These are phyloP conservation scores for Oncorhynchus masou DNA, from an alignment of 2,113 vertebrate genomes.

Conservation along the genomic window DNA sequence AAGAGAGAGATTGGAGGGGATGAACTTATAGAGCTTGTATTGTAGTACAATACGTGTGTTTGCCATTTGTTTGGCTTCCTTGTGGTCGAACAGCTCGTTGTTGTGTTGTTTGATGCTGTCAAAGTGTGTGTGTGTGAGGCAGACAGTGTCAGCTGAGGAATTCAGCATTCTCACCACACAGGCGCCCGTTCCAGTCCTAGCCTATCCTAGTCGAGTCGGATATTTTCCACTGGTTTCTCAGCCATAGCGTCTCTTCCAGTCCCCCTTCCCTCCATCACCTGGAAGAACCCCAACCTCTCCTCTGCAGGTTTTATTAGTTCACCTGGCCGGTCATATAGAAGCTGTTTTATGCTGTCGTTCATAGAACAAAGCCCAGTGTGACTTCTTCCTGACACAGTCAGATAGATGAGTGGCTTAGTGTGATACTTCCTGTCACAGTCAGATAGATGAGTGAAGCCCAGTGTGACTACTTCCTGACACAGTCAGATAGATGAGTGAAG, in stretches of 20 bases:
- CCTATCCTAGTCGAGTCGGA: constrained; percentile 10
- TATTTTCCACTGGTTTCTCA: constrained; percentile 49
- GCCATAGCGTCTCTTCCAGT: background rate
- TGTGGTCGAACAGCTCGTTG: background rate
- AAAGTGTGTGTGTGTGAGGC: constrained; percentile 7
- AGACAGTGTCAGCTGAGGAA: constrained; percentile 15
- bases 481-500: too few relatives aligned
- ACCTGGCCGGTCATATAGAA: constrained; percentile 43
- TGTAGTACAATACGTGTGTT: background rate
- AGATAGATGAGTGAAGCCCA: too few relatives aligned
- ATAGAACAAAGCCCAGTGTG: too few relatives aligned
- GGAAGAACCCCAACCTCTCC: constrained; percentile 19
- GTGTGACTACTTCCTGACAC: too few relatives aligned
- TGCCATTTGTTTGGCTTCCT: background rate
- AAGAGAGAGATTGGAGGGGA: background rate
- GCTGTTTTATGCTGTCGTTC: constrained; percentile 48
- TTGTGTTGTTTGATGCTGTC: background rate
- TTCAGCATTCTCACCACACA: constrained; percentile 32
- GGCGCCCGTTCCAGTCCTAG: constrained; percentile 21
- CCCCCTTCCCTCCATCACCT: constrained; percentile 19
- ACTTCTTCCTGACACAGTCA: too few relatives aligned
- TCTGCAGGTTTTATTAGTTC: constrained; percentile 59
- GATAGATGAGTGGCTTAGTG: too few relatives aligned
- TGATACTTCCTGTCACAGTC: too few relatives aligned
- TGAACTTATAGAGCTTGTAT: too few relatives aligned